Evolutionary conservation across 2,888 invertebrate species (phyloP).

Genomic region (Antitype chi): DNA sequence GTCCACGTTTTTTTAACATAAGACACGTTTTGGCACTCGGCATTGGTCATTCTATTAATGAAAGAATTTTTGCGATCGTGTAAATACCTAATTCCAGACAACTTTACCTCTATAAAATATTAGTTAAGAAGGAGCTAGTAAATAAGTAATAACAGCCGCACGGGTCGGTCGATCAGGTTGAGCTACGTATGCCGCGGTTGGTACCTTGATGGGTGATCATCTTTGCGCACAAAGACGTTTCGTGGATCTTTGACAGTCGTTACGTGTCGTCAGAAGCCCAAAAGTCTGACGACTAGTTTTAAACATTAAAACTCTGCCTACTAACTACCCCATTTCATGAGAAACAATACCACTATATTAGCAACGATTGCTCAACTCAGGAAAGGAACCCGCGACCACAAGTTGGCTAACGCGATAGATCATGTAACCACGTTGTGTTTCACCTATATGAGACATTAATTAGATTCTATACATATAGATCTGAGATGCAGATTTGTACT

Average conservation of each 20-base stretch:
- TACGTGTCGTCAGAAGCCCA: too few relatives aligned
- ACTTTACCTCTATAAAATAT: not conserved
- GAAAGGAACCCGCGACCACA: conserved; percentile 49
- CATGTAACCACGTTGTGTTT: conserved; percentile 31
- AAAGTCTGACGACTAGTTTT: too few relatives aligned
- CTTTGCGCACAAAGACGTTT: too few relatives aligned
- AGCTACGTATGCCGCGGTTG: too few relatives aligned
- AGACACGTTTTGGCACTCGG: not conserved
- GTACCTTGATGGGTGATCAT: too few relatives aligned
- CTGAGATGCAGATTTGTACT: not conserved
- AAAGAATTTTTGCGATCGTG: not conserved
- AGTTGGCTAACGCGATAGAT: conserved; percentile 26
- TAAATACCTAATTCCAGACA: not conserved
- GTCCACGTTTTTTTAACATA: too few relatives aligned
- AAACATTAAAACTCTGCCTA: not conserved
- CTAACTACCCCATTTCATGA: not conserved
- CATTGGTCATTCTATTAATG: not conserved
- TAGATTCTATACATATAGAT: not conserved
- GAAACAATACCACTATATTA: conserved; percentile 27
- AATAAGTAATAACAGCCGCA: too few relatives aligned
- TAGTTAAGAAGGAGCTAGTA: not conserved
- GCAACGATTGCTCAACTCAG: conserved; percentile 36
- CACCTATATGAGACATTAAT: conserved; percentile 9
- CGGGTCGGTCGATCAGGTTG: too few relatives aligned
- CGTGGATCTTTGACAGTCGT: too few relatives aligned